A percentile compares a stretch with the other conserved stretches of the same genome.
phyloP scores from a whole-genome alignment of 2,888 invertebrate species.

The Xanthorhoe designata region DNA sequence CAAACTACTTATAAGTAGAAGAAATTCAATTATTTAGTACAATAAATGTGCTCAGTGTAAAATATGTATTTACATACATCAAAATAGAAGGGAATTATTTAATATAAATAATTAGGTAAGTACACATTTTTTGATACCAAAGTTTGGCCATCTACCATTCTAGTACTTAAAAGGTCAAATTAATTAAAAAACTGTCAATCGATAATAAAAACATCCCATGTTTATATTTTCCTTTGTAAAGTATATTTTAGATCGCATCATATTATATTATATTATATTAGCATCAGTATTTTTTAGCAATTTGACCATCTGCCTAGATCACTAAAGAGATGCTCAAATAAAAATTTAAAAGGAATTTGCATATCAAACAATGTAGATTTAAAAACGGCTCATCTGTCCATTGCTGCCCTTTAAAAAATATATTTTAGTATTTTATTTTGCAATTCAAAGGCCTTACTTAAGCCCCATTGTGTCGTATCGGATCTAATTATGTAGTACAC shows the following conservation, averaged over 20 bases:
- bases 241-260: neutral
- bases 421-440: neutral
- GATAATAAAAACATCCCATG: neutral
- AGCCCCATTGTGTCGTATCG: slow-evolving; percentile 26
- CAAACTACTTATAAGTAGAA: too few relatives aligned
- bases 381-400: neutral
- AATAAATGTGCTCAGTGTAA: too few relatives aligned
- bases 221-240: neutral
- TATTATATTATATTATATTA: too few relatives aligned
- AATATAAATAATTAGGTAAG: too few relatives aligned
- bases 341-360: neutral
- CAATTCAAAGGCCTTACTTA: slow-evolving; percentile 5
- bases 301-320: neutral
- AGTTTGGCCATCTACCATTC: neutral
- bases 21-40: too few relatives aligned
- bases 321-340: neutral
- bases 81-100: too few relatives aligned
- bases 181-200: too few relatives aligned
- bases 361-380: neutral
- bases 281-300: too few relatives aligned
- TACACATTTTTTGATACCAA: too few relatives aligned
- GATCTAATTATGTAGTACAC: slow-evolving; percentile 33
- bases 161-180: too few relatives aligned
- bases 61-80: too few relatives aligned
- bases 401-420: neutral